Base-by-base conservation (phyloP, 2,888 invertebrate genomes). In the Bursaphelenchus okinawaensis region DNA sequence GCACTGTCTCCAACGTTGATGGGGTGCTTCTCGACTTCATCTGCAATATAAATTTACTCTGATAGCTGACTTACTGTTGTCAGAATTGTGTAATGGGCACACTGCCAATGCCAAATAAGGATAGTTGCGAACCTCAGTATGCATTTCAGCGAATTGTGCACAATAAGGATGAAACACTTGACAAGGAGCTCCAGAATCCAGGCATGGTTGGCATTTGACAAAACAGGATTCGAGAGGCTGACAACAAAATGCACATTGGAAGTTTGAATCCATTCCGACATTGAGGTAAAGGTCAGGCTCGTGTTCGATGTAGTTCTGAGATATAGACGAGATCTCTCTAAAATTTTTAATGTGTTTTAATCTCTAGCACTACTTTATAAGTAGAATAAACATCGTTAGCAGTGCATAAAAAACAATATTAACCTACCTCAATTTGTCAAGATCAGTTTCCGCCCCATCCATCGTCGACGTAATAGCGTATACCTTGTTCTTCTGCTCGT, bases 101-200 rank as follows among this genome's bases (percentile, higher is more conserved):
- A 83, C 83, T 56, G 84, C 80, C 63, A 83, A 78, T 9, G 84
- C 79, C 8, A 83, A 82, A 27, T 76, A 77, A 0, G 85, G 84
- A 83, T 84, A 84, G 66, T 84, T 83, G 71, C 83, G 82, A 12
- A 81, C 75, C 67, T 84, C 83, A 75, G 85, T 85, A 55, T 80
- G 81, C 7, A 86, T 85, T 0, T 88, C 87, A 40, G 86, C 85
- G 8, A 86, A 84, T 26, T 86, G 84, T 19, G 87, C 88, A 78
- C 88, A 88, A 0, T 87, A 87, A 0, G 87, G 85, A 80, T 88
- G 88, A 28, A 72, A 74, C 29, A 56, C 60, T 19, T 52, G 31
- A 7, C 54, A 51, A 16, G 20, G 26, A 7, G 29, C 52, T 19
- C 69, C 69, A n/a, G 22, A 27, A 60, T 62, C 62, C 20, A 51